Conservation (phyloP, 2,797 vertebrate genomes). For the Pantherophis vulpinus region DNA sequence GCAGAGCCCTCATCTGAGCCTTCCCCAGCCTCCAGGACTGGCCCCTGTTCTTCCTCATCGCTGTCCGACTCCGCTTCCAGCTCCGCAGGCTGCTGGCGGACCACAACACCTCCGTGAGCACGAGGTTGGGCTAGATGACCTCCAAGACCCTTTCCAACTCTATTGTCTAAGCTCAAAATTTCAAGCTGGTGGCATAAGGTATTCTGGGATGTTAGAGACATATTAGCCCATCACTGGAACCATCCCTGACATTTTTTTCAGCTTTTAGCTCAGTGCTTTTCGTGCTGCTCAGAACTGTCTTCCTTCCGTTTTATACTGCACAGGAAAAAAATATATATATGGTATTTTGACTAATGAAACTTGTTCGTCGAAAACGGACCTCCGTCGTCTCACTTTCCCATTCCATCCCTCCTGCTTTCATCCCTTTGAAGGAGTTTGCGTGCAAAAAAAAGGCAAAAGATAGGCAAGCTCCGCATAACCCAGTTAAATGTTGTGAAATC, state of each 20-base stretch:
- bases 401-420: background rate
- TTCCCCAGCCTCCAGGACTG: no score
- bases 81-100: no score
- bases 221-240: background rate
- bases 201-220: no score
- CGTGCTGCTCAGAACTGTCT: background rate
- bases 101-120: no score
- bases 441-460: background rate
- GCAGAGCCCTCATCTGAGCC: no score
- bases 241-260: background rate
- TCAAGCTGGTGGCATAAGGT: no score
- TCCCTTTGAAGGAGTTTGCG: conserved; percentile 44
- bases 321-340: no score
- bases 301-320: background rate
- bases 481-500: conserved; percentile 42
- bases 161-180: no score
- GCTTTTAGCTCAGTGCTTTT: background rate
- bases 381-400: background rate
- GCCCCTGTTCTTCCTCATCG: no score
- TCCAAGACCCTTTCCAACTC: no score
- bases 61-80: no score
- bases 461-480: conserved; percentile 31
- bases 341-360: conserved; percentile 37
- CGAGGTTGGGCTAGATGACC: no score
- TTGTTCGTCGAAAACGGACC: background rate